phyloP scores from a whole-genome alignment of 2,888 invertebrate species.

The Noctua janthe region DNA sequence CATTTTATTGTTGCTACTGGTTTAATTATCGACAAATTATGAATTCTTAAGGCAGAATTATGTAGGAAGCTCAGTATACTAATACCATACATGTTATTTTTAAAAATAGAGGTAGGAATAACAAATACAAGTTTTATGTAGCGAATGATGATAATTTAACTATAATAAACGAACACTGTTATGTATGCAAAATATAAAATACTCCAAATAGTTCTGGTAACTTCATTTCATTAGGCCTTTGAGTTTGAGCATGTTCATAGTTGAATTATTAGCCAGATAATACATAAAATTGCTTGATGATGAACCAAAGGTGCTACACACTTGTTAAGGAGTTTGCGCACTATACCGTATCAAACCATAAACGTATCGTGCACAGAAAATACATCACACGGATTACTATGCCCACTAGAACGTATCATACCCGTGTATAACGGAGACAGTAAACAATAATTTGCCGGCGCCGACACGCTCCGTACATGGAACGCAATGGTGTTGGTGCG shows the following conservation, averaged over 20 bases:
- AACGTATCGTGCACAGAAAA: not conserved
- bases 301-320: not conserved
- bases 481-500: not conserved
- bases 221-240: slow-evolving; percentile 46
- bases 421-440: not conserved
- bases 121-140: slow-evolving; percentile 51
- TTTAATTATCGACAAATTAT: slow-evolving; percentile 50
- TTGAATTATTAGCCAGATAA: not conserved
- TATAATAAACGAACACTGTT: slow-evolving; percentile 17
- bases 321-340: not conserved
- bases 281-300: slow-evolving; percentile 1
- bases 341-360: not conserved
- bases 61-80: slow-evolving; percentile 57
- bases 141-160: slow-evolving; percentile 37
- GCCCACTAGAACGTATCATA: not conserved
- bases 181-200: slow-evolving; percentile 27
- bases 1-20: not conserved
- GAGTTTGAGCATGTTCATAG: slow-evolving; percentile 11
- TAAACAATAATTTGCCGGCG: not conserved
- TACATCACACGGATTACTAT: not conserved
- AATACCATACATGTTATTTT: slow-evolving; percentile 17
- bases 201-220: slow-evolving; percentile 54
- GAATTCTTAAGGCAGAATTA: slow-evolving; percentile 39
- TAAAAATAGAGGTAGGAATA: slow-evolving; percentile 11
- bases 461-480: not conserved